Percentiles rank a stretch among this genome's conserved stretches.
Evolutionary conservation across 1,140 invertebrate genomes (phyloP).

Genomic region (Drosophila nannoptera): DNA sequence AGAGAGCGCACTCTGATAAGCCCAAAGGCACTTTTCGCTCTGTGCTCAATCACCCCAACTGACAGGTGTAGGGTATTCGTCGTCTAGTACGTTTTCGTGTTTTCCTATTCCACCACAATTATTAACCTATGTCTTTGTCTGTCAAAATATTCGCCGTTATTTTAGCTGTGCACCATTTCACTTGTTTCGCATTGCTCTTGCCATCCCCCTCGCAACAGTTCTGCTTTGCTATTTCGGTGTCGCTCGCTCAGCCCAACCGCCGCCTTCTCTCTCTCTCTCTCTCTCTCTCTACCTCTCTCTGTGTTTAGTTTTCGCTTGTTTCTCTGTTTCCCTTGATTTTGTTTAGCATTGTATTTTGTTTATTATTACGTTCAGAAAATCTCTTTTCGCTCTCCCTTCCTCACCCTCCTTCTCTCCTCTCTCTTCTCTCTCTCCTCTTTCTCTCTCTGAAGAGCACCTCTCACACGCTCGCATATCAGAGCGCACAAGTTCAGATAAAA

Average conservation of each 20-base stretch:
- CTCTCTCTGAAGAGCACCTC: background rate
- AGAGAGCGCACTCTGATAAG: no score
- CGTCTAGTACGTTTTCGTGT: background rate
- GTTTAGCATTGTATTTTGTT: constrained; percentile 30
- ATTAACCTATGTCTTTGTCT: constrained; percentile 39
- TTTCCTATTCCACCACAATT: constrained; percentile 15
- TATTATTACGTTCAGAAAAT: constrained; percentile 17
- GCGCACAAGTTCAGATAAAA: constrained; percentile 5
- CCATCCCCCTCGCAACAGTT: background rate
- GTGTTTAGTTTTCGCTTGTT: constrained; percentile 21
- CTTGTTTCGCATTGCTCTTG: constrained; percentile 15
- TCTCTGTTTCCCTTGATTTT: constrained; percentile 43
- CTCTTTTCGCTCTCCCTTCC: background rate
- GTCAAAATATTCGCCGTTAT: constrained; percentile 33
- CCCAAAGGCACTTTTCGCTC: no score
- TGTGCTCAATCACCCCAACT: background rate
- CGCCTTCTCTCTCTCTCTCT: background rate
- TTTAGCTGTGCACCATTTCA: constrained; percentile 15
- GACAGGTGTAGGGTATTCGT: background rate
- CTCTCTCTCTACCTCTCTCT: background rate
- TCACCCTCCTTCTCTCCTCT: constrained; percentile 2
- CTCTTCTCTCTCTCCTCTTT: background rate
- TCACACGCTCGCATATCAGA: constrained; percentile 13
- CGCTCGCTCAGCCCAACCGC: background rate
- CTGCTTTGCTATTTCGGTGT: background rate